Conservation (phyloP, 2,797 vertebrate species). For the Pipistrellus kuhlii region DNA sequence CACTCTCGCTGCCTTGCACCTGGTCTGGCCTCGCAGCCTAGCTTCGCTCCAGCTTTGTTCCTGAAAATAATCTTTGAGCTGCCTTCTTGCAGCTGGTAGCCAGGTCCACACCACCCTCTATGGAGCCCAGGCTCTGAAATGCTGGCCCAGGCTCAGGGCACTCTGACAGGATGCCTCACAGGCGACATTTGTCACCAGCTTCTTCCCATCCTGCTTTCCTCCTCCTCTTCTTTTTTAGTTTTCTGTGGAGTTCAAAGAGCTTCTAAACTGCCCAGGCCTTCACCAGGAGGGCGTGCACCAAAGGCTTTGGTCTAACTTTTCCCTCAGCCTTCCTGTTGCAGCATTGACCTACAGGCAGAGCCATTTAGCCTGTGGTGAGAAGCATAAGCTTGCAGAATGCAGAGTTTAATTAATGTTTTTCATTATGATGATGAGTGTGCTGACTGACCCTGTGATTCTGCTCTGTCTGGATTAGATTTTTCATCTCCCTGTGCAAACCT, state of each 20-base stretch:
- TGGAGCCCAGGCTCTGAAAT: background rate
- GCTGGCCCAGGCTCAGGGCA: background rate
- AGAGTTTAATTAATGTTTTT: background rate
- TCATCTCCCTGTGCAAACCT: background rate
- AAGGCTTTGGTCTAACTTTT: background rate
- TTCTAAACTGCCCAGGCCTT: background rate
- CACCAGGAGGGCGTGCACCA: background rate
- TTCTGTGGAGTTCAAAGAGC: constrained; percentile 12
- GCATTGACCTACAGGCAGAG: background rate
- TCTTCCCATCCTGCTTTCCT: background rate
- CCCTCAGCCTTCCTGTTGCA: background rate
- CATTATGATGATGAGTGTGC: background rate
- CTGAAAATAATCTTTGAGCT: constrained; percentile 55
- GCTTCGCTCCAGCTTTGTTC: constrained; percentile 55
- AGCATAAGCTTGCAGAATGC: background rate
- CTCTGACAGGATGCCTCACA: background rate
- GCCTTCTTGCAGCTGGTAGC: background rate
- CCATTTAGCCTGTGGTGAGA: background rate
- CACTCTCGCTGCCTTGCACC: constrained; percentile 61
- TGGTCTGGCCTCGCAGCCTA: constrained; percentile 58
- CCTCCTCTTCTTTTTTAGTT: background rate
- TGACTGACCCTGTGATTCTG: background rate
- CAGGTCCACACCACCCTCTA: background rate
- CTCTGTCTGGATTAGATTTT: constrained; percentile 14
- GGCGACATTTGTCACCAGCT: background rate